Percentiles rank a stretch among this genome's conserved stretches.
These are phyloP conservation scores for Doryteuthis pealeii DNA, from an alignment of 1,140 invertebrate genomes.

Conservation along the genomic window DNA sequence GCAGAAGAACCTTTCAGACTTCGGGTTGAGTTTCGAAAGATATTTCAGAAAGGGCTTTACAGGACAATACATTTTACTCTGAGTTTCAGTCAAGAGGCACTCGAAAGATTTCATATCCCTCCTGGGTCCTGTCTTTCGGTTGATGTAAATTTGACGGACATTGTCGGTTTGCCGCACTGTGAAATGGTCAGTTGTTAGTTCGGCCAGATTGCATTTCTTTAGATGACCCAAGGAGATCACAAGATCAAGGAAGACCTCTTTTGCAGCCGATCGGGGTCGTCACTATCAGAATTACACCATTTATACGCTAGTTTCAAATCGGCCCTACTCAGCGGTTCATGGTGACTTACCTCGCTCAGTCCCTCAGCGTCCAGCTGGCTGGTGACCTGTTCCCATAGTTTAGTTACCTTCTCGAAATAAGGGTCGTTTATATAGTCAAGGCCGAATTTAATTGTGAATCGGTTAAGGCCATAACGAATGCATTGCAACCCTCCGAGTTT, in stretches of 20 bases:
- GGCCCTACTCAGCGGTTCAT: not conserved
- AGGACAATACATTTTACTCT: not conserved
- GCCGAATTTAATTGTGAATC: not conserved
- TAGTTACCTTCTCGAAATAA: not conserved
- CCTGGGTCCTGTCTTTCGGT: not conserved
- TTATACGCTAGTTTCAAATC: not conserved
- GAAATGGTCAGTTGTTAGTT: not conserved
- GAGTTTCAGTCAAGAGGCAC: not conserved
- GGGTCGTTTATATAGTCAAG: not conserved
- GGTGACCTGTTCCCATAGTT: not conserved
- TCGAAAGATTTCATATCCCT: not conserved
- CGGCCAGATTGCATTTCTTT: not conserved
- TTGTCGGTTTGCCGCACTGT: not conserved
- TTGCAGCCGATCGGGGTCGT: not conserved
- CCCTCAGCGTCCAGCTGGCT: not conserved
- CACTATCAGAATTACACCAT: not conserved
- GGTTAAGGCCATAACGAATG: constrained; percentile 7
- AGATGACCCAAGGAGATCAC: not conserved
- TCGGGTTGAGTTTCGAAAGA: not conserved
- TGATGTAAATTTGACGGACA: not conserved
- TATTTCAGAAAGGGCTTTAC: not conserved
- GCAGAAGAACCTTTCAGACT: not conserved
- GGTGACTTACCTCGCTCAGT: not conserved
- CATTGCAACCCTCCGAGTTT: not conserved
- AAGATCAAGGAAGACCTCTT: not conserved